Evolutionary conservation across 2,888 invertebrate species (phyloP).

Genomic region (Lymantria dispar): DNA sequence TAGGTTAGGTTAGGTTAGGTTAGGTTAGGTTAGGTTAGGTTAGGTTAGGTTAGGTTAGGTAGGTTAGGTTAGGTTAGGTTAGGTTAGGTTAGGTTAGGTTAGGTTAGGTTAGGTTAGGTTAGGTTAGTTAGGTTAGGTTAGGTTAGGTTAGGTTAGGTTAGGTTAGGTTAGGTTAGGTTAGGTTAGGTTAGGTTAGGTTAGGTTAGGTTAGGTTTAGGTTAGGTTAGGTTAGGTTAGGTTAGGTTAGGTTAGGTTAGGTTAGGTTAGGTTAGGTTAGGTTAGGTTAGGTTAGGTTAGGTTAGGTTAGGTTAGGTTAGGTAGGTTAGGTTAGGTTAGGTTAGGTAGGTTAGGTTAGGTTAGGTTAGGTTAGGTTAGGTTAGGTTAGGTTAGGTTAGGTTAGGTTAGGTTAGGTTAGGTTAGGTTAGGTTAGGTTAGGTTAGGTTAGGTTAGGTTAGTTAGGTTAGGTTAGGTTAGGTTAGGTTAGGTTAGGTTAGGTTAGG

Average conservation of each 20-base stretch:
- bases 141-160: conserved; percentile 3
- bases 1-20: conserved; percentile 3
- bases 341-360: too few species aligned
- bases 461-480: too few species aligned
- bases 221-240: conserved; percentile 3
- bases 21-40: conserved; percentile 3
- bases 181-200: conserved; percentile 3
- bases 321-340: too few species aligned
- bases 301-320: too few species aligned
- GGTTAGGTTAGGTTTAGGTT: conserved; percentile 3
- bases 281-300: too few species aligned
- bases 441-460: too few species aligned
- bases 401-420: too few species aligned
- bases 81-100: conserved; percentile 3
- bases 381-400: too few species aligned
- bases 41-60: conserved; percentile 3
- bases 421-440: too few species aligned
- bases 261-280: conserved; percentile 3
- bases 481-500: too few species aligned
- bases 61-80: conserved; percentile 3
- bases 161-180: conserved; percentile 3
- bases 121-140: conserved; percentile 2
- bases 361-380: too few species aligned
- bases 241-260: conserved; percentile 3
- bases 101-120: conserved; percentile 3